phyloP scores from a whole-genome alignment of 1,140 invertebrate species.

The Sitophilus oryzae region DNA sequence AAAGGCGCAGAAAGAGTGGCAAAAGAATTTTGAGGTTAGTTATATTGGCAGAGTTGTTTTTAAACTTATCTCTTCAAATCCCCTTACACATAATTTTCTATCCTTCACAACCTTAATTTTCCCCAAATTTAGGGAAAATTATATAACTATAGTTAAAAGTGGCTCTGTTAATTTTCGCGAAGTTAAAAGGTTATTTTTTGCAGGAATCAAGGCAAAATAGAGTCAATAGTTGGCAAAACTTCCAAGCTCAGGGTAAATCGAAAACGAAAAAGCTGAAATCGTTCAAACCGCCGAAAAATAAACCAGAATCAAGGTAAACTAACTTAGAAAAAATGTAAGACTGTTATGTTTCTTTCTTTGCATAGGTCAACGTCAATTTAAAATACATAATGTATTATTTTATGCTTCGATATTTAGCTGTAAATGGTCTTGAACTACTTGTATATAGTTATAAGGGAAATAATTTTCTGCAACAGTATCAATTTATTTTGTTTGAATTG shows the following conservation, averaged over 20 bases:
- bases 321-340: no score
- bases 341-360: no score
- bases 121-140: not conserved
- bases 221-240: conserved; percentile 94
- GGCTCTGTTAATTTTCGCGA: not conserved
- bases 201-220: conserved; percentile 88
- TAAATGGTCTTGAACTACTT: no score
- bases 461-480: no score
- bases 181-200: conserved; percentile 38
- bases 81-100: not conserved
- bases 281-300: conserved; percentile 92
- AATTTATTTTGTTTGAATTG: no score
- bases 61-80: not conserved
- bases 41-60: not conserved
- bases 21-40: conserved; percentile 91
- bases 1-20: conserved; percentile 89
- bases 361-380: no score
- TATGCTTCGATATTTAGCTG: no score
- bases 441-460: no score
- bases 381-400: no score
- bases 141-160: not conserved
- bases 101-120: no score
- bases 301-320: conserved; percentile 81
- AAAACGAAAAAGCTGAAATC: conserved; percentile 72
- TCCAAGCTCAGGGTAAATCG: conserved; percentile 70